Percentiles rank a stretch among this genome's conserved stretches.
These are phyloP conservation scores for Dynastes tityus DNA, from an alignment of 2,888 invertebrate species.

Conservation along the genomic window DNA sequence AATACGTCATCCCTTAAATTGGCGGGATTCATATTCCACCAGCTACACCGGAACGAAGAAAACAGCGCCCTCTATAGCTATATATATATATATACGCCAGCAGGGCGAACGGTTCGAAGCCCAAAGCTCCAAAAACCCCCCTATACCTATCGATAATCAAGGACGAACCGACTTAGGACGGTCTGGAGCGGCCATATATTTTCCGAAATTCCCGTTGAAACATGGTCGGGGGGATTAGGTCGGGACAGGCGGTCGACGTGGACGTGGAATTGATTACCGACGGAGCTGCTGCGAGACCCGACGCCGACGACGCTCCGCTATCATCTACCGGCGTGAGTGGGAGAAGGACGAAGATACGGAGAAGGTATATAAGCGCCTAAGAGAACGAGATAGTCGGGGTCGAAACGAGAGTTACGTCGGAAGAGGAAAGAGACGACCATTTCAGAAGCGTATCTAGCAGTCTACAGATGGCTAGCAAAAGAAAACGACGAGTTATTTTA, in stretches of 20 bases:
- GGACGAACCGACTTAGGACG: slow-evolving; percentile 39
- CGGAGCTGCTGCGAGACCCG: slow-evolving; percentile 42
- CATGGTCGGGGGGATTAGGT: slow-evolving; percentile 34
- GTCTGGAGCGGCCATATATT: slow-evolving; percentile 38
- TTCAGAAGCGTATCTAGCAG: neutral
- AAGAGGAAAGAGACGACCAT: slow-evolving; percentile 1
- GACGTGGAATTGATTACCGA: slow-evolving; percentile 64
- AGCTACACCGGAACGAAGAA: neutral
- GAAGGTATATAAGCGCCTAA: neutral
- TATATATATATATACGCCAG: slow-evolving; percentile 9
- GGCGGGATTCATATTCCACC: slow-evolving; percentile 27
- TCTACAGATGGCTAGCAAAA: neutral
- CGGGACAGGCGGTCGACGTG: slow-evolving; percentile 53
- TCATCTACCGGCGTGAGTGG: neutral
- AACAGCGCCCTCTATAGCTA: neutral
- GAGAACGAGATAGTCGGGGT: slow-evolving; percentile 13
- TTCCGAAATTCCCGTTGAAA: slow-evolving; percentile 48
- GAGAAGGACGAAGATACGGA: neutral
- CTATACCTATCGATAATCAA: slow-evolving; percentile 38
- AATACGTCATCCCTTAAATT: slow-evolving; percentile 30
- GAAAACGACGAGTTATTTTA: neutral
- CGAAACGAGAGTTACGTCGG: slow-evolving; percentile 32
- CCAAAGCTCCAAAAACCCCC: too few relatives aligned
- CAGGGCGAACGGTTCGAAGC: too few relatives aligned
- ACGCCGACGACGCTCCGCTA: slow-evolving; percentile 58